phyloP scores from a whole-genome alignment of 2,797 vertebrate genomes.

The Enteromius unitaeniatus region DNA sequence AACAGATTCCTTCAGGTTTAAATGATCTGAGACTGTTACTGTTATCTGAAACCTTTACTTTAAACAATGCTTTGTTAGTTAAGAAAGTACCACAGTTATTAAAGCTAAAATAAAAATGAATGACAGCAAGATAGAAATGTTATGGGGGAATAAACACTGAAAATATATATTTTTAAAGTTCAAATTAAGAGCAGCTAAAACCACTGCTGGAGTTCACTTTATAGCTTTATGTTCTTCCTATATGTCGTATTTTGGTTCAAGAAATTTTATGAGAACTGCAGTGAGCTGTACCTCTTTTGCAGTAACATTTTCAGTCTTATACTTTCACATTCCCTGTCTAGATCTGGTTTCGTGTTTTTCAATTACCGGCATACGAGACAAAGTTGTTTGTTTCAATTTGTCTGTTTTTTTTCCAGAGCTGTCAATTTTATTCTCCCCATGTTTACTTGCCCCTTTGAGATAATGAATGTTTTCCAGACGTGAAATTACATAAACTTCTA shows the following conservation, averaged over 20 bases:
- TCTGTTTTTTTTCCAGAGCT: not conserved
- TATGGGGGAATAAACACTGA: not conserved
- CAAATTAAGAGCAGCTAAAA: not conserved
- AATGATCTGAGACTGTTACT: not conserved
- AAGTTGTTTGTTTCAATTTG: not conserved
- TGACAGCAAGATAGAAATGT: not conserved
- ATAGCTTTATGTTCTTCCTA: not conserved
- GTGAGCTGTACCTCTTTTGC: not conserved
- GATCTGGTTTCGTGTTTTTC: constrained; percentile 1
- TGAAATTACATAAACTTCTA: constrained; percentile 4
- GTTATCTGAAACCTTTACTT: not conserved
- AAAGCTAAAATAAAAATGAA: not conserved
- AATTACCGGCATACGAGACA: not conserved
- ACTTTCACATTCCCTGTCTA: not conserved
- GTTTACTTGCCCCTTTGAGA: not conserved
- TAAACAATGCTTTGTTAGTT: not conserved
- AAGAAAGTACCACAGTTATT: not conserved
- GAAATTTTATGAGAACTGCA: not conserved
- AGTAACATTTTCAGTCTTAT: not conserved
- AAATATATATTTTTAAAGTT: no score
- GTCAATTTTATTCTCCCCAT: not conserved
- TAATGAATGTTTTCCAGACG: constrained; percentile 15
- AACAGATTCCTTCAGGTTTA: not conserved
- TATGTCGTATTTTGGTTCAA: not conserved
- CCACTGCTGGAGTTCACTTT: not conserved